Evolutionary conservation across 1,140 invertebrate genomes (phyloP), one percentile per base, ranked within the genome.

Genomic region (Ptiloglossa arizonensis): DNA sequence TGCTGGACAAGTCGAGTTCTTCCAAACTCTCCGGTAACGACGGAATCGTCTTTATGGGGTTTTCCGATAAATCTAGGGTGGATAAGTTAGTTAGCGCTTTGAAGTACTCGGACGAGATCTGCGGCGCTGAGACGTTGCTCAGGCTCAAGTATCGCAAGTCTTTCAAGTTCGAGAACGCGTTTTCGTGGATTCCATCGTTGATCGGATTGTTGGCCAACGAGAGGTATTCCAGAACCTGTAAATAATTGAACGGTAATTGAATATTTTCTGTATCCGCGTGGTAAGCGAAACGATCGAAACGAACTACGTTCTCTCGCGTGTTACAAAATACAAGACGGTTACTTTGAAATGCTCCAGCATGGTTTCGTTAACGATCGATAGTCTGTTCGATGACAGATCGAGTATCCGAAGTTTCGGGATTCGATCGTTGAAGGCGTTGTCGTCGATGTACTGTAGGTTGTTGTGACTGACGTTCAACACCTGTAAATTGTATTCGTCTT

Each of bases 291-390:
- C 13, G 6, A 60, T 50, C 13, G 1, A 29, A 17, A 17, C 54
- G 54, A 4, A 22, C 29, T 22, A 15, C 64, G n/a, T 48, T 64
- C 27, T 13, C 11, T 6, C 0, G 1, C 50, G 13, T 8, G 5
- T 17, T 6, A 11, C 2, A 32, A 27, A 9, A 57, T 48, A 5
- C 0, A 1, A 50, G 5, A 11, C 38, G 15, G 0, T 79, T 89
- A 92, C 92, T 89, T 86, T 89, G 80, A 93, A 89, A 59, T 92
- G 88, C 67, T 91, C 87, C 17, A 93, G 32, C 90, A 92, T 92
- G 0, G 91, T 91, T 52, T 92, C 90, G 32, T 92, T 92, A 5
- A 93, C 80, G 4, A 90, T 73, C 5, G 80, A 83, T 38, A 93
- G 80, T 82, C 79, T 82, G 62, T 93, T 93, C 57, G 63, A 90